Percentiles rank a stretch among this genome's conserved stretches.
These are phyloP conservation scores for Nicator chloris DNA, from an alignment of 2,113 vertebrate genomes.

Conservation along the genomic window DNA sequence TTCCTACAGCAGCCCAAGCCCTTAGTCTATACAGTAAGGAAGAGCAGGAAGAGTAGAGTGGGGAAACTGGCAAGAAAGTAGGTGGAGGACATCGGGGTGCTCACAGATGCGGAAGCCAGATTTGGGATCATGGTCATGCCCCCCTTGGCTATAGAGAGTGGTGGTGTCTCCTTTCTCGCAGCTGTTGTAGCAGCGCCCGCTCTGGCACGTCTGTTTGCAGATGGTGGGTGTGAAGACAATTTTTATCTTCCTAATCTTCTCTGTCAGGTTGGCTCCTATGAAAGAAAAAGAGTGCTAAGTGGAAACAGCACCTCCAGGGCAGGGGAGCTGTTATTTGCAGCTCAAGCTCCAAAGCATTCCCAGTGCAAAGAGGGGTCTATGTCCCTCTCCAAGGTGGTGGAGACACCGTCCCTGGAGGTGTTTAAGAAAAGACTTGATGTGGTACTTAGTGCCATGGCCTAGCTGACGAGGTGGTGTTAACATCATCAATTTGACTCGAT, in stretches of 20 bases:
- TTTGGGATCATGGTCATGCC: slow-evolving; percentile 72
- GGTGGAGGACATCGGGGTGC: slow-evolving; percentile 35
- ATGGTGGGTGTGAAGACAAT: slow-evolving; percentile 94
- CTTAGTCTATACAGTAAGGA: background rate
- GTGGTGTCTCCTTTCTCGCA: slow-evolving; percentile 91
- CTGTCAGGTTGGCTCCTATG: slow-evolving; percentile 77
- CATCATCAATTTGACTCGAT: accelerated
- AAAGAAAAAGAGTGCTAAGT: slow-evolving; percentile 33
- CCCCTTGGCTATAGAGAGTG: slow-evolving; percentile 85
- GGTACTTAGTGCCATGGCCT: background rate
- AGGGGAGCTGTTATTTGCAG: background rate
- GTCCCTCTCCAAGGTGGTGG: background rate
- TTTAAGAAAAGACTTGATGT: background rate
- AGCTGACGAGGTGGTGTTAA: background rate
- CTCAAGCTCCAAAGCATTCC: background rate
- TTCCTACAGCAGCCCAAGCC: background rate
- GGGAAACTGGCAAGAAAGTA: background rate
- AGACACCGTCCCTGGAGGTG: background rate
- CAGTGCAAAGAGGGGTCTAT: background rate
- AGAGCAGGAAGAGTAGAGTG: background rate
- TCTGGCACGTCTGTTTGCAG: slow-evolving; percentile 88
- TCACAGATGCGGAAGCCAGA: slow-evolving; percentile 94
- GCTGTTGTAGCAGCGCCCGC: slow-evolving; percentile 84
- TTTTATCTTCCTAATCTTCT: slow-evolving; percentile 84
- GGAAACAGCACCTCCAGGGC: background rate